Conservation (phyloP, 2,797 vertebrate species). For the Crax fasciolata region DNA sequence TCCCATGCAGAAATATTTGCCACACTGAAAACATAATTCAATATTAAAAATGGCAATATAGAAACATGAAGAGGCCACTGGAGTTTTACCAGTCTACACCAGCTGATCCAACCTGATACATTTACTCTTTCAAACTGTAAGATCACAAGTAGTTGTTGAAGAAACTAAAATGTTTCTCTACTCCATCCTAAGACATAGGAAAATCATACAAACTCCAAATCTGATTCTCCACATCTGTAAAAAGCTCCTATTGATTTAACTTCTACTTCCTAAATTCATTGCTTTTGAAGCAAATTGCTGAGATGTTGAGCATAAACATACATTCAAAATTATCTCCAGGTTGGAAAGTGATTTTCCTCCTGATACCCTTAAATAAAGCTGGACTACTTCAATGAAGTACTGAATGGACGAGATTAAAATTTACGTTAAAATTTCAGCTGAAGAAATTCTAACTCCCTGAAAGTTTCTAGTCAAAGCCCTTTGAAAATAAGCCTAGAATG, state of each 20-base stretch:
- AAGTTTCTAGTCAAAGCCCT: constrained; percentile 50
- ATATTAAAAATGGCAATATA: not conserved
- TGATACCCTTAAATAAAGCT: not conserved
- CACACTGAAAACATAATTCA: not conserved
- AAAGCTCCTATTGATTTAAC: not conserved
- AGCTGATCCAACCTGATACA: not conserved
- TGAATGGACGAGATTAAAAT: not conserved
- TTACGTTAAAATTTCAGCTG: constrained; percentile 31
- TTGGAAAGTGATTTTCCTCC: not conserved
- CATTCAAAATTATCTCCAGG: not conserved
- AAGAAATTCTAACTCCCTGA: constrained; percentile 63
- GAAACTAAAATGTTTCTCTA: not conserved
- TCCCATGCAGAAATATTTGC: not conserved
- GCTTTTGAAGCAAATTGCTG: not conserved
- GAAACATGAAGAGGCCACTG: not conserved
- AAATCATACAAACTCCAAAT: not conserved
- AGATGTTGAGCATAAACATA: not conserved
- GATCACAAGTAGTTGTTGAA: not conserved
- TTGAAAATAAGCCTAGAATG: constrained; percentile 20
- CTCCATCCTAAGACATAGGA: not conserved
- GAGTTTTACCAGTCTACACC: not conserved
- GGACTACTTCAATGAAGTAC: not conserved
- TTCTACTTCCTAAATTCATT: not conserved
- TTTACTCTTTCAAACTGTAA: not conserved
- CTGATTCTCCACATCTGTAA: not conserved